Percentiles rank a stretch among this genome's conserved stretches.
phyloP scores from a whole-genome alignment of 2,888 invertebrate genomes.

The Phalangium opilio region DNA sequence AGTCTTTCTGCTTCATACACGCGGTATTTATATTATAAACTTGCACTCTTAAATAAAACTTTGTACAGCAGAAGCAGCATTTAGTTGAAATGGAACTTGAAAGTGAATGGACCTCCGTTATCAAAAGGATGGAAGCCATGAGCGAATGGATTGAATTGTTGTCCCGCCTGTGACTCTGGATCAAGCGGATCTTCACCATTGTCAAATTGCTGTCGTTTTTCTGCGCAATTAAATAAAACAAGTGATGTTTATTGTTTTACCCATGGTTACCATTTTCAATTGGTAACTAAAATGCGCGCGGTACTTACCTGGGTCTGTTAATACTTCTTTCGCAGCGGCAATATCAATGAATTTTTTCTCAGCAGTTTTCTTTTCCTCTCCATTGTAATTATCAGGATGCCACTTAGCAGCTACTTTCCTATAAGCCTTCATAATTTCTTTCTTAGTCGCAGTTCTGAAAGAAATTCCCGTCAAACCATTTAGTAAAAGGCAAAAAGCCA shows the following conservation, averaged over 20 bases:
- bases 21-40: too few relatives aligned
- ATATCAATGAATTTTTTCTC: constrained; percentile 97
- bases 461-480: constrained; percentile 2
- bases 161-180: constrained; percentile 56
- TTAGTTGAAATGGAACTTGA: constrained; percentile 71
- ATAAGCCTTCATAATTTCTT: constrained; percentile 89
- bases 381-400: constrained; percentile 92
- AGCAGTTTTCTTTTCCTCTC: constrained; percentile 69
- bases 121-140: constrained; percentile 61
- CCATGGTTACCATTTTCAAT: too few relatives aligned
- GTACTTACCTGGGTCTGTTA: constrained; percentile 42
- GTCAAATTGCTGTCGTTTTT: constrained; percentile 88
- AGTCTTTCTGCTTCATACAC: too few relatives aligned
- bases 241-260: background rate
- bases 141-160: constrained; percentile 51
- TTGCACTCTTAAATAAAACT: too few relatives aligned
- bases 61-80: background rate
- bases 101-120: constrained; percentile 62
- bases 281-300: background rate
- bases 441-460: constrained; percentile 58
- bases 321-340: constrained; percentile 94
- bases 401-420: constrained; percentile 92
- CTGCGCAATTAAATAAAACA: constrained; percentile 40
- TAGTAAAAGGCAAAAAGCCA: too few relatives aligned
- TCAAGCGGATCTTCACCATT: constrained; percentile 91